Base-by-base conservation (phyloP, 2,113 vertebrate genomes). In the Thamnaconus septentrionalis region DNA sequence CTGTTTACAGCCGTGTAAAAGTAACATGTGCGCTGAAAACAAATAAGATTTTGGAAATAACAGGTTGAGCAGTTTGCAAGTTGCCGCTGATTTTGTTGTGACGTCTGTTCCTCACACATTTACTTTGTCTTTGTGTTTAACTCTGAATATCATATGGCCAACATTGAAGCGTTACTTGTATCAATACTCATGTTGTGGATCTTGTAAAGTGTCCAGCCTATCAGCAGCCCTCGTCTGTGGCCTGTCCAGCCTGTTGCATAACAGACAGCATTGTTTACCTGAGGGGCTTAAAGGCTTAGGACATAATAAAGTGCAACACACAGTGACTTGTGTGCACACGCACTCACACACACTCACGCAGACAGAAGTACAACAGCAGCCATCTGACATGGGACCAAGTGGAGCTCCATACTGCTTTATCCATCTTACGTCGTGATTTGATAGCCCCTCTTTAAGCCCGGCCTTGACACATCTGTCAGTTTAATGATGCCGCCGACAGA, bases 221-320 rank as follows among this genome's bases (percentile, higher is more conserved):
- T 56, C n/a, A 8, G 6, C 64, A 42, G 42, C 53, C 8, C 8
- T 4, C 5, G 8, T 11, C 51, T 53, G 40, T 3, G 9, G 4
- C 58, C 44, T 52, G 10, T 50, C 10, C 8, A 59, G 47, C 45
- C 12, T 45, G 56, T 87, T 87, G 61, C 73, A 46, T 85, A 82
- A 84, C 40, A 51, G 59, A 47, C 51, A 59, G 50, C 61, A 53
- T 56, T 84, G 61, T 83, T 75, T 79, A 82, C 79, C 70, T 82
- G 56, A 73, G 58, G 69, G 75, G 61, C 76, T 86, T 81, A 84
- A 78, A 63, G 7, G 74, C 69, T 80, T 82, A 82, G 56, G 64
- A 67, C 58, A 41, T 81, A 66, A 78, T 76, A 66, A 79, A 81
- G 70, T 73, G 66, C 51, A 52, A 48, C 59, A 57, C 41, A 69